phyloP scores from a whole-genome alignment of 2,888 invertebrate species.

The Agonopterix arenella region DNA sequence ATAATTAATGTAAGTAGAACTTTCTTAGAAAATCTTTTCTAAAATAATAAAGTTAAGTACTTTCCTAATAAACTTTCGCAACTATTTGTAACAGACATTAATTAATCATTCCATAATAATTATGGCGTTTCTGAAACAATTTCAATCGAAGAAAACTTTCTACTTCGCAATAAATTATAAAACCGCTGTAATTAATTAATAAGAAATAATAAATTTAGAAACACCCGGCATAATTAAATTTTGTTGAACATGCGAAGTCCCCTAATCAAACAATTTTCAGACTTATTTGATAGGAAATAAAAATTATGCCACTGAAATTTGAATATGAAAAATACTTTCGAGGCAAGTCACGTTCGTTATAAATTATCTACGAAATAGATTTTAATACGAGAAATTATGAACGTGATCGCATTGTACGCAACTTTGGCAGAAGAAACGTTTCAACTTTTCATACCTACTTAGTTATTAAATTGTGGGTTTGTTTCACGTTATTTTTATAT shows the following conservation, averaged over 20 bases:
- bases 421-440: constrained; percentile 3
- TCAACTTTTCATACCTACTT: constrained; percentile 8
- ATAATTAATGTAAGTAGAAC: no score
- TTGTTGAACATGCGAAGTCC: constrained; percentile 25
- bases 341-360: constrained; percentile 41
- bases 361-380: constrained; percentile 49
- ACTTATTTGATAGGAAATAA: no score
- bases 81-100: no score
- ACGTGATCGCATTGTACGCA: constrained; percentile 19
- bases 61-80: no score
- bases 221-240: constrained; percentile 33
- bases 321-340: not conserved
- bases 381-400: constrained; percentile 47
- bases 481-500: not conserved
- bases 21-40: no score
- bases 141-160: constrained; percentile 6
- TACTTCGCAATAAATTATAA: constrained; percentile 28
- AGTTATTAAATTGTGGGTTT: not conserved
- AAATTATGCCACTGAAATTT: no score
- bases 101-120: constrained; percentile 17
- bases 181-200: constrained; percentile 44
- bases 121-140: constrained; percentile 23
- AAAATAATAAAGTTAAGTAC: no score
- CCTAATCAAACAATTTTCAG: not conserved
- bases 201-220: constrained; percentile 42